Evolutionary conservation across 2,797 vertebrate species (phyloP), one percentile per base, ranked within the genome.

Genomic region (Chaetophractus vellerosus): DNA sequence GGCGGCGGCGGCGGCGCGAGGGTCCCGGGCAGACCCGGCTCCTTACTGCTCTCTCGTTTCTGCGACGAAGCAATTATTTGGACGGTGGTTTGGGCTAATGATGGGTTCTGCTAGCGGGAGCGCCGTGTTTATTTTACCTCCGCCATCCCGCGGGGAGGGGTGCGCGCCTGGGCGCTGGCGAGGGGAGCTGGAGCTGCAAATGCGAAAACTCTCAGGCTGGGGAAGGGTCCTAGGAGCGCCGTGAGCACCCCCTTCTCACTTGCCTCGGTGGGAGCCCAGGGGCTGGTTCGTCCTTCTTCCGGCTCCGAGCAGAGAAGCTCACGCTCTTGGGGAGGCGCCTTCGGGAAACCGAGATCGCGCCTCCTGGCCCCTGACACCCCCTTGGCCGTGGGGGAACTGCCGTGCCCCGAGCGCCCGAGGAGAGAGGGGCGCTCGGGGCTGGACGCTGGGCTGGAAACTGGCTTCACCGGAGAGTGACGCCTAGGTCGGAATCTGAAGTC

Each of bases 141-240:
- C 28, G n/a, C 24, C 83, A 68, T 41, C 26, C 1, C 38, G 9
- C 33, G 78, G 78, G 16, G n/a, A 88, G 91, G 82, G 84, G 66
- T 28, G 7, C 38, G 16, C 24, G 26, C 12, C 48, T 0, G 2
- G 36, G 68, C 36, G 16, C 0, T 1, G 9, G 55, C 6, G 1
- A 28, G 36, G 68, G 68, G 9, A 45, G 64, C 18, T 0, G 23
- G 69, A 48, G 85, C 19, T 16, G 72, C 85, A 63, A 3, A 57
- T 10, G 15, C 26, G 5, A 19, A 64, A 45, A 33, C 57, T 2
- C 69, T 55, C 50, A 2, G 31, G 28, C 82, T 72, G 52, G 57
- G 38, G 24, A 31, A 28, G 31, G 55, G n/a, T 28, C 63, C 41
- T 33, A 57, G 12, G 50, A 48, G 61, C 18, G 14, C 68, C 0